A percentile compares a stretch with the other conserved stretches of the same genome.
phyloP scores from a whole-genome alignment of 2,888 invertebrate species.

The Leptopilina drosophilae region DNA sequence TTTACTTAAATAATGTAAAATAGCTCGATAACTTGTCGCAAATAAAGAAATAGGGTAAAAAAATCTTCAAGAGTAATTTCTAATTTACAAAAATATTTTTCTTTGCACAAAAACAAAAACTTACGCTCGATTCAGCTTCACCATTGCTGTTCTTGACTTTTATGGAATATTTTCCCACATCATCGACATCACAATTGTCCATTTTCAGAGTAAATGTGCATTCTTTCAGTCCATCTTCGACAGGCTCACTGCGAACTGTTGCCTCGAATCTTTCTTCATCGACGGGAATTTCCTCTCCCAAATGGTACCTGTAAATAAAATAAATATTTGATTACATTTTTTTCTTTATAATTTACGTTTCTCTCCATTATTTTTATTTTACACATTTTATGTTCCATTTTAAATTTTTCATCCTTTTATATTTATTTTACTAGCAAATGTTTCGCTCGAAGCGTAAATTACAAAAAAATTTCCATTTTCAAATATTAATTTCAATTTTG shows the following conservation, averaged over 20 bases:
- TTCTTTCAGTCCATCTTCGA: conserved; percentile 88
- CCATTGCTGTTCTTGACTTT: conserved; percentile 90
- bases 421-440: too few species aligned
- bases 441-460: too few species aligned
- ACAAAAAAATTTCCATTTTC: too few species aligned
- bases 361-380: too few species aligned
- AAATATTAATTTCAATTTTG: too few species aligned
- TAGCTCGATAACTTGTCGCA: neutral
- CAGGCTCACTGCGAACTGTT: conserved; percentile 82
- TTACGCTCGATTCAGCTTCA: conserved; percentile 83
- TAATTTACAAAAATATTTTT: conserved; percentile 9
- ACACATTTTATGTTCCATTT: too few species aligned
- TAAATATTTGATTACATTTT: too few species aligned
- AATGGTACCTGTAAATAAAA: conserved; percentile 80
- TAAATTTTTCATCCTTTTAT: too few species aligned
- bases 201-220: conserved; percentile 89
- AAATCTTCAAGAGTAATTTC: too few species aligned
- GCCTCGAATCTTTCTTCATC: conserved; percentile 82
- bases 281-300: conserved; percentile 83
- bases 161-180: conserved; percentile 90
- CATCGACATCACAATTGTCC: conserved; percentile 82
- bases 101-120: conserved; percentile 55
- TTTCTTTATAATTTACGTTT: too few species aligned
- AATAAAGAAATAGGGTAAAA: too few species aligned
- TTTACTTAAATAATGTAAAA: neutral